Percentiles rank a stretch among this genome's conserved stretches.
These are phyloP conservation scores for Gadopsis bispinosus DNA, from an alignment of 2,797 vertebrate genomes.

Conservation along the genomic window DNA sequence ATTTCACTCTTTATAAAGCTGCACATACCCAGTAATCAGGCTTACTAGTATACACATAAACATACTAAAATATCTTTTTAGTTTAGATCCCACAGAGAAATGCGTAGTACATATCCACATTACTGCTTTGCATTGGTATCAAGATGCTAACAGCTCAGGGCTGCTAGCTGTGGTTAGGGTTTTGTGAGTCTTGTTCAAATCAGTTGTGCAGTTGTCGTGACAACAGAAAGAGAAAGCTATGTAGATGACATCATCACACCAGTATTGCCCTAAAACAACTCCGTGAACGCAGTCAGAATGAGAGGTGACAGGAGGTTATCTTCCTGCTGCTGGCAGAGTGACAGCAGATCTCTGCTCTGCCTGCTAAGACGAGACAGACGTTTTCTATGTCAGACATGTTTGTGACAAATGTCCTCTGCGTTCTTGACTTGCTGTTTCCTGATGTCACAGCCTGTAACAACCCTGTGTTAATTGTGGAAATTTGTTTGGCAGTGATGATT, in stretches of 20 bases:
- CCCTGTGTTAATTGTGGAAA: constrained; percentile 1
- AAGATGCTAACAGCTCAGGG: background rate
- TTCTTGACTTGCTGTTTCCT: constrained; percentile 2
- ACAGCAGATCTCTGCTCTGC: background rate
- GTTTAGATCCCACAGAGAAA: background rate
- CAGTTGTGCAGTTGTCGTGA: background rate
- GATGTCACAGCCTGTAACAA: background rate
- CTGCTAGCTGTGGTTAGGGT: background rate
- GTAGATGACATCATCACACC: background rate
- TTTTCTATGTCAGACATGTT: background rate
- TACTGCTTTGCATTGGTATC: background rate
- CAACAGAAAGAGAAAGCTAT: constrained; percentile 3
- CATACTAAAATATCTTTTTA: background rate
- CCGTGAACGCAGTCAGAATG: background rate
- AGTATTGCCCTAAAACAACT: background rate
- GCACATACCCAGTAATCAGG: background rate
- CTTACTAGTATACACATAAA: background rate
- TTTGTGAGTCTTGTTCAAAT: constrained; percentile 1
- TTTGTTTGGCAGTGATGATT: constrained; percentile 1
- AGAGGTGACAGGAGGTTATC: background rate
- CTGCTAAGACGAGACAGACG: background rate
- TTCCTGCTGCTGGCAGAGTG: constrained; percentile 2
- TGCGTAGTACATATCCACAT: background rate
- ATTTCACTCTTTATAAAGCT: too few relatives aligned
- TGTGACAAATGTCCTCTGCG: background rate